These are phyloP conservation scores for Epicauta chinensis DNA, from an alignment of 1,140 invertebrate genomes.

Conservation along the genomic window DNA sequence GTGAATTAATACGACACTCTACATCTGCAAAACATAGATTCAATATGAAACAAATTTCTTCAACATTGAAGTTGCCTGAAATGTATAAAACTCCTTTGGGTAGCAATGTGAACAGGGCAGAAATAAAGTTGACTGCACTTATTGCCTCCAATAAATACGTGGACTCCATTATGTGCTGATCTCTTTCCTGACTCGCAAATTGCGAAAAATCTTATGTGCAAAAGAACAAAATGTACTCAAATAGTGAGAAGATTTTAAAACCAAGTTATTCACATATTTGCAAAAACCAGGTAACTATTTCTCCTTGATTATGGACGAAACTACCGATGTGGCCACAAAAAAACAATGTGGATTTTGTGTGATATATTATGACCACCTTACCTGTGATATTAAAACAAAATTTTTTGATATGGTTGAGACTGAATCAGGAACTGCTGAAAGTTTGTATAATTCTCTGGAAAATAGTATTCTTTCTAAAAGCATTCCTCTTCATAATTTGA, in stretches of 20 bases:
- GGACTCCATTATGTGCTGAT: conserved; percentile 4
- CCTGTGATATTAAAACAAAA: conserved; percentile 1
- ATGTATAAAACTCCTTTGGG: not conserved
- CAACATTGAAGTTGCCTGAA: too few species aligned
- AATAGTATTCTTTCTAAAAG: conserved; percentile 18
- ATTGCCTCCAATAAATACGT: conserved; percentile 14
- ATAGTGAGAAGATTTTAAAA: conserved; percentile 11
- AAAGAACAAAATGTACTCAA: conserved; percentile 11
- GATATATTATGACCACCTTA: too few species aligned
- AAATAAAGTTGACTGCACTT: conserved; percentile 18
- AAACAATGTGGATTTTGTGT: conserved; percentile 18
- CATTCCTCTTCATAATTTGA: conserved; percentile 32
- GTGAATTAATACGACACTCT: too few species aligned
- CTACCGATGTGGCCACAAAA: conserved; percentile 7
- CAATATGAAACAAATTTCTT: too few species aligned
- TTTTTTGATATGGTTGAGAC: conserved; percentile 28
- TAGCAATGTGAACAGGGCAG: conserved; percentile 7
- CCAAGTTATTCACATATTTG: conserved; percentile 3
- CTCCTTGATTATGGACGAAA: conserved; percentile 20
- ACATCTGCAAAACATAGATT: too few species aligned
- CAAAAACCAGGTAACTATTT: conserved; percentile 8
- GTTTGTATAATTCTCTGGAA: conserved; percentile 20
- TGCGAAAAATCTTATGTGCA: conserved; percentile 3
- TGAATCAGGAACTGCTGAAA: conserved; percentile 13
- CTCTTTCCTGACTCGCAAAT: conserved; percentile 17